These are phyloP conservation scores for Akabosia matsudoensis DNA, from an alignment of 1,140 invertebrate genomes.

Conservation along the genomic window DNA sequence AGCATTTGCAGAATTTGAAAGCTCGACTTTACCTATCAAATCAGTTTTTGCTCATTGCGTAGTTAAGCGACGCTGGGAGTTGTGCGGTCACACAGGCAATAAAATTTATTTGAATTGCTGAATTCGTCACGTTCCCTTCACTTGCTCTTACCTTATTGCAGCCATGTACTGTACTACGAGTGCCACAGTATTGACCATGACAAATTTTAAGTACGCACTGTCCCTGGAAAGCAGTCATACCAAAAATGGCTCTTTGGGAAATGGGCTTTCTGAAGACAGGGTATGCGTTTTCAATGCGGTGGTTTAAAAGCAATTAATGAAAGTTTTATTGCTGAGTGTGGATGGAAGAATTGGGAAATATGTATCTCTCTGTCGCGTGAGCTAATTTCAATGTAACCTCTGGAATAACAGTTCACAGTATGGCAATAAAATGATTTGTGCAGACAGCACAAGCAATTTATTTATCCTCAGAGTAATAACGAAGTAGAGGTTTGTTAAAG, in stretches of 20 bases:
- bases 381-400: neutral
- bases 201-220: too few relatives aligned
- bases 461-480: too few relatives aligned
- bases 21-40: too few relatives aligned
- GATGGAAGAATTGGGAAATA: neutral
- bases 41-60: too few relatives aligned
- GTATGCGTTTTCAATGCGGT: slow-evolving; percentile 1
- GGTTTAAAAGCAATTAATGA: slow-evolving; percentile 2
- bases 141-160: too few relatives aligned
- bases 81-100: neutral
- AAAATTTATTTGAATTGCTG: neutral
- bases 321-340: neutral
- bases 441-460: neutral
- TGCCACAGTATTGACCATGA: too few relatives aligned
- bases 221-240: too few relatives aligned
- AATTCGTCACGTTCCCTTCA: neutral
- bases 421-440: neutral
- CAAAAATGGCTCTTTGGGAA: too few relatives aligned
- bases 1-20: too few relatives aligned
- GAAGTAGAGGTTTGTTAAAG: too few relatives aligned
- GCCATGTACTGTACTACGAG: too few relatives aligned
- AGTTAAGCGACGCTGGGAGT: neutral
- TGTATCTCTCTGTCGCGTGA: neutral
- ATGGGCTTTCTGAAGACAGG: neutral
- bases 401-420: neutral